phyloP scores from a whole-genome alignment of 2,888 invertebrate genomes.

The Lepidocyrtoides sp. region DNA sequence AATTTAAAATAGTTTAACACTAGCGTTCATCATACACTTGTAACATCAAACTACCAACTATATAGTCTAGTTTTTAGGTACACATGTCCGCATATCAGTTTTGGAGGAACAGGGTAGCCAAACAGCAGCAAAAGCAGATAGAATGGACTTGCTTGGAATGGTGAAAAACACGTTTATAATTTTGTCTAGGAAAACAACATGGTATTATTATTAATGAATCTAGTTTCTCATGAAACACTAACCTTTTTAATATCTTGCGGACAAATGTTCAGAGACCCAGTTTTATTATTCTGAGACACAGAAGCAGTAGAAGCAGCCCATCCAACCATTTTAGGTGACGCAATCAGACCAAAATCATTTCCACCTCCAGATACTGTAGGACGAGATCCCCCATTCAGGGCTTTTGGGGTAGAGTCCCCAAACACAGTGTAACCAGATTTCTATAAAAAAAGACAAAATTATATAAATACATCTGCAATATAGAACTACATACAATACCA shows the following conservation, averaged over 20 bases:
- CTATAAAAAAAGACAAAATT: slow-evolving; percentile 76
- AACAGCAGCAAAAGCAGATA: slow-evolving; percentile 56
- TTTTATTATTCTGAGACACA: slow-evolving; percentile 83
- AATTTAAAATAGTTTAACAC: too few species aligned
- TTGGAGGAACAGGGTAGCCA: background rate
- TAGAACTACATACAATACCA: too few species aligned
- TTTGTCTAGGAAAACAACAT: background rate
- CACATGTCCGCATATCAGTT: background rate
- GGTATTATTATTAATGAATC: background rate
- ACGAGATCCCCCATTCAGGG: slow-evolving; percentile 75
- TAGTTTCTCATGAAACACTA: background rate
- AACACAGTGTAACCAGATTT: slow-evolving; percentile 84
- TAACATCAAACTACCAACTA: too few species aligned
- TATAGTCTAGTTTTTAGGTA: too few species aligned
- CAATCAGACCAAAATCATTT: slow-evolving; percentile 80
- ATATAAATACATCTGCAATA: too few species aligned
- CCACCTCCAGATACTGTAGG: slow-evolving; percentile 72
- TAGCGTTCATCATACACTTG: too few species aligned
- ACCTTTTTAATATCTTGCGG: slow-evolving; percentile 85
- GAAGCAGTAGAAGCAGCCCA: slow-evolving; percentile 80
- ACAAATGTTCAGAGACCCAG: slow-evolving; percentile 84
- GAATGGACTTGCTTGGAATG: background rate
- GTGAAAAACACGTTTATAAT: slow-evolving; percentile 22
- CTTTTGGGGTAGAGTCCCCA: slow-evolving; percentile 74
- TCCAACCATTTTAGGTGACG: slow-evolving; percentile 83